Evolutionary conservation across 2,888 invertebrate species (phyloP).

Genomic region (Diarsia rubi): DNA sequence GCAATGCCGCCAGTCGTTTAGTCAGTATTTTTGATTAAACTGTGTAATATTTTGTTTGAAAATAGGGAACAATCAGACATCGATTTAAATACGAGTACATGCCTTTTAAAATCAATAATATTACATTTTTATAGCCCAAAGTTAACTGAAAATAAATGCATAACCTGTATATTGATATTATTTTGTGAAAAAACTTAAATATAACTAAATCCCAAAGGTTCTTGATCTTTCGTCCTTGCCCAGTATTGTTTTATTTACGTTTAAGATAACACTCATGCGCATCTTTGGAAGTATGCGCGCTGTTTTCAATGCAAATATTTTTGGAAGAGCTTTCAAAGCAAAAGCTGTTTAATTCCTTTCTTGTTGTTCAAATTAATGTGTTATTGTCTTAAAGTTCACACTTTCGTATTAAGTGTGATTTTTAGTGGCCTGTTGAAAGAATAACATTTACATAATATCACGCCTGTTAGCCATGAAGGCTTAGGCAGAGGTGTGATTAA

Average conservation of each 20-base stretch:
- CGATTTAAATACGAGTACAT: too few species aligned
- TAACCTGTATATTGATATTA: neutral
- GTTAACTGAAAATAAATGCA: too few species aligned
- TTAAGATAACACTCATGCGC: constrained; percentile 38
- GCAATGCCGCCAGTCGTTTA: too few species aligned
- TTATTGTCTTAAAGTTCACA: constrained; percentile 30
- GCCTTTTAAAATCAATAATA: too few species aligned
- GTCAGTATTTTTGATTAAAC: too few species aligned
- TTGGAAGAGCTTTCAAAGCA: constrained; percentile 24
- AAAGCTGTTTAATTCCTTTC: constrained; percentile 12
- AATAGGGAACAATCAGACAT: too few species aligned
- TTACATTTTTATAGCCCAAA: too few species aligned
- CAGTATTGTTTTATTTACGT: constrained; percentile 38
- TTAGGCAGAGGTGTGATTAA: neutral
- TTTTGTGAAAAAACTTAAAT: constrained; percentile 15
- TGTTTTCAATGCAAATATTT: constrained; percentile 45
- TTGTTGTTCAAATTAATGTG: constrained; percentile 46
- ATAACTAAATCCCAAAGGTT: constrained; percentile 28
- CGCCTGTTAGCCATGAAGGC: neutral
- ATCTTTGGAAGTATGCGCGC: constrained; percentile 4
- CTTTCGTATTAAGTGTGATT: constrained; percentile 1
- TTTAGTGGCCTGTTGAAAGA: neutral
- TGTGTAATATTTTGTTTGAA: too few species aligned
- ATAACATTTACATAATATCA: neutral
- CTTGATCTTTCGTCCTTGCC: constrained; percentile 32